phyloP scores from a whole-genome alignment of 2,797 vertebrate species.

The Melanotaenia maccullochi region DNA sequence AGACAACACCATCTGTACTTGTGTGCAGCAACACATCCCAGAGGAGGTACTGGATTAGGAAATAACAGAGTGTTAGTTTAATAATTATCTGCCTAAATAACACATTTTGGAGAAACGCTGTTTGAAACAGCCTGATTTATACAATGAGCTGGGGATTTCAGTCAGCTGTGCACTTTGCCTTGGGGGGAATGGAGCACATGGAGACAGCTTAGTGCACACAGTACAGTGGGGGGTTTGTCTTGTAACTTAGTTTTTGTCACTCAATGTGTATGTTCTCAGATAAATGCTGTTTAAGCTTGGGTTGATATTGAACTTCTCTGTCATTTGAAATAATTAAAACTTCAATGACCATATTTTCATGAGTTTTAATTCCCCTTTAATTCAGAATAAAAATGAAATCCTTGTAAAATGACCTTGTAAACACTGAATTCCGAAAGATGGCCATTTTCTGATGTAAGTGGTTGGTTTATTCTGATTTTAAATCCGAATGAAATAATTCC shows the following conservation, averaged over 20 bases:
- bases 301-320: constrained; percentile 25
- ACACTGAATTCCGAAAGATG: too few relatives aligned
- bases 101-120: constrained; percentile 12
- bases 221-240: constrained; percentile 30
- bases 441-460: too few relatives aligned
- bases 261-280: constrained; percentile 16
- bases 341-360: background rate
- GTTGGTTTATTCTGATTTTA: too few relatives aligned
- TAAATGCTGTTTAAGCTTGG: constrained; percentile 35
- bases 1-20: constrained; percentile 23
- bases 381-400: too few relatives aligned
- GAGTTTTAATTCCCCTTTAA: too few relatives aligned
- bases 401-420: too few relatives aligned
- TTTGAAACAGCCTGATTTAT: constrained; percentile 29
- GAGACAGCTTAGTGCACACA: constrained; percentile 36
- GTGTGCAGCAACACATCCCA: constrained; percentile 22
- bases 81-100: constrained; percentile 28
- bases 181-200: constrained; percentile 12
- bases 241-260: constrained; percentile 29
- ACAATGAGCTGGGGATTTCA: constrained; percentile 15
- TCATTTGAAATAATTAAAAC: constrained; percentile 8
- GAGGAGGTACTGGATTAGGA: constrained; percentile 13
- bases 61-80: constrained; percentile 16
- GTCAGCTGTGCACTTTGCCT: background rate
- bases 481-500: too few relatives aligned